A percentile compares a stretch with the other conserved stretches of the same genome.
phyloP scores from a whole-genome alignment of 2,113 vertebrate genomes.

The Boulengeromyrus knoepffleri region DNA sequence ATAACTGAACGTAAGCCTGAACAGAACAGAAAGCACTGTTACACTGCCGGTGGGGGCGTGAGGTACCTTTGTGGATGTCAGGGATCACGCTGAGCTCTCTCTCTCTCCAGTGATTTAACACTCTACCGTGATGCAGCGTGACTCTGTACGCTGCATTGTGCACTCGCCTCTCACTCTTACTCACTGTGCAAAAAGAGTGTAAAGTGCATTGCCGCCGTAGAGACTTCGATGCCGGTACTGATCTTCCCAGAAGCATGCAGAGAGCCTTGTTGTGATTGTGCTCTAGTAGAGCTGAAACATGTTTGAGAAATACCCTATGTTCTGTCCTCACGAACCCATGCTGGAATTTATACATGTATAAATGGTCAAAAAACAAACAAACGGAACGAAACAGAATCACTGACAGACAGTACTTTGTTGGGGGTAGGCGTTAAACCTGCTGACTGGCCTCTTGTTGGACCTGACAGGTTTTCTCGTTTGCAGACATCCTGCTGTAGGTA shows the following conservation, averaged over 20 bases:
- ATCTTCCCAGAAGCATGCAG: constrained; percentile 53
- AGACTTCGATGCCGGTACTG: constrained; percentile 44
- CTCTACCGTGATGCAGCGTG: not conserved
- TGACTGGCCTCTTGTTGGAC: not conserved
- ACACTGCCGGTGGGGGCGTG: not conserved
- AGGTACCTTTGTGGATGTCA: not conserved
- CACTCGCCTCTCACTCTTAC: constrained; percentile 51
- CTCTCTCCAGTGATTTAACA: not conserved
- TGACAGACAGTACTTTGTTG: constrained; percentile 23
- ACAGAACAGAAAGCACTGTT: not conserved
- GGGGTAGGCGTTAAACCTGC: constrained; percentile 21
- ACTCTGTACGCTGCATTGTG: constrained; percentile 46
- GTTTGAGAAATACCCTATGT: constrained; percentile 13
- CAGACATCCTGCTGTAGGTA: not conserved
- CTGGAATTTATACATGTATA: constrained; percentile 37
- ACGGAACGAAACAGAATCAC: constrained; percentile 34
- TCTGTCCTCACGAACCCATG: constrained; percentile 31
- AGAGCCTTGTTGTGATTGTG: constrained; percentile 37
- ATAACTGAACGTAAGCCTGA: not conserved
- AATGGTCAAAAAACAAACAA: constrained; percentile 35
- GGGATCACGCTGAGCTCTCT: not conserved
- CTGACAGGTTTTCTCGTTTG: not conserved
- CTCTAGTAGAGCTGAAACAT: constrained; percentile 34
- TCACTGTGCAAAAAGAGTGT: constrained; percentile 47
- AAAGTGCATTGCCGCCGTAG: constrained; percentile 61